phyloP scores from a whole-genome alignment of 1,140 invertebrate species.

The Apis cerana region DNA sequence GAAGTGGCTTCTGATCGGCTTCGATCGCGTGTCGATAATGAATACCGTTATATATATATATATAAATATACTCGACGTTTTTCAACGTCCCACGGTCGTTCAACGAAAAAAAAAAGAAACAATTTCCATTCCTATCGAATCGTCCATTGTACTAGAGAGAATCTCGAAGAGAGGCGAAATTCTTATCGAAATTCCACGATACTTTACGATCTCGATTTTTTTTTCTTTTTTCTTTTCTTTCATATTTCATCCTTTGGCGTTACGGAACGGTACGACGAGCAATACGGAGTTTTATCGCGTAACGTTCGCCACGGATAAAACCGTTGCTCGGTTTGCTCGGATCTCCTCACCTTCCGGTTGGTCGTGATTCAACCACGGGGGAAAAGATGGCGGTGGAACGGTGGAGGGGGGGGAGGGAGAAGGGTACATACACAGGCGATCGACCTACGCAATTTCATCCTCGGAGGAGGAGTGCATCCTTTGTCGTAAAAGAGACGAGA shows the following conservation, averaged over 20 bases:
- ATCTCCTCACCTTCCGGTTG: neutral
- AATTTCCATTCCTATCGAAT: neutral
- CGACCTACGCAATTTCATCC: conserved; percentile 42
- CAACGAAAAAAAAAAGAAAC: neutral
- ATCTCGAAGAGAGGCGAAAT: no score
- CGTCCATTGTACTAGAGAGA: no score
- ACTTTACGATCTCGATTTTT: no score
- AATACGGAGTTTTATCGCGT: neutral
- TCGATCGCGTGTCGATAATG: conserved; percentile 72
- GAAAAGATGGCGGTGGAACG: neutral
- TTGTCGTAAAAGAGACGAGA: conserved; percentile 38
- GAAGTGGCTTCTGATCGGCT: conserved; percentile 50
- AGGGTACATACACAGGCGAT: neutral
- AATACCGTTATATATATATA: conserved; percentile 65
- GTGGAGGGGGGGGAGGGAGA: no score
- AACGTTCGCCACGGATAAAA: neutral
- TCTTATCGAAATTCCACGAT: no score
- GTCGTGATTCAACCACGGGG: neutral
- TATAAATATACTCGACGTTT: conserved; percentile 23
- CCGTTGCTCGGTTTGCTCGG: neutral
- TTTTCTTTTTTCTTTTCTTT: no score
- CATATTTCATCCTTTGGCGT: neutral
- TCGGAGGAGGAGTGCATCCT: conserved; percentile 2
- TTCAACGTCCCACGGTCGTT: neutral
- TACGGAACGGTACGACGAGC: neutral